phyloP scores from a whole-genome alignment of 2,888 invertebrate species.

The Amphipoea lucens region DNA sequence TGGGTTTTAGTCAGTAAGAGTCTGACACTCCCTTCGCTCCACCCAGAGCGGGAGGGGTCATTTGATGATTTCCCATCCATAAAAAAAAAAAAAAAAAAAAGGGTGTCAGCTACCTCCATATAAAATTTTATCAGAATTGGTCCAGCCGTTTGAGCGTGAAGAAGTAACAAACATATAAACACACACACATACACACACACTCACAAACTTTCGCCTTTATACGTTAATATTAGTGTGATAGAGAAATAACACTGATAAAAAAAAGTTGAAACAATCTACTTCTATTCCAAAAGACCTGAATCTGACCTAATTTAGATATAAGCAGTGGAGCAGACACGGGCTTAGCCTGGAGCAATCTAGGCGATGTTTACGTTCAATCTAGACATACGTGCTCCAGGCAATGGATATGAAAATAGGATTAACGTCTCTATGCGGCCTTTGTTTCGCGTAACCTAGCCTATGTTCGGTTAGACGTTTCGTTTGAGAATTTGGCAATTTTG shows the following conservation, averaged over 20 bases:
- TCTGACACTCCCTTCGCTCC: no score
- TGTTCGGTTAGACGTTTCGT: constrained; percentile 2
- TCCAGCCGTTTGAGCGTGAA: no score
- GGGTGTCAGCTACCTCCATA: no score
- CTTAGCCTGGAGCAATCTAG: constrained; percentile 67
- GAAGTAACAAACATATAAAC: no score
- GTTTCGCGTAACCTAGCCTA: constrained; percentile 33
- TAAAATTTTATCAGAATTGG: no score
- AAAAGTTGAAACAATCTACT: neutral
- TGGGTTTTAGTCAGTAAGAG: no score
- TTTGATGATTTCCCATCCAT: no score
- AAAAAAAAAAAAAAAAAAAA: no score
- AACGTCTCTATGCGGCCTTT: constrained; percentile 32
- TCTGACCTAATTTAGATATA: constrained; percentile 52
- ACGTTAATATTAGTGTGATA: no score
- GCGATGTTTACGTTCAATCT: constrained; percentile 72
- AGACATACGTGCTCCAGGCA: constrained; percentile 50
- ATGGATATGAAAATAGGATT: constrained; percentile 58
- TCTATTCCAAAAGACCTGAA: neutral
- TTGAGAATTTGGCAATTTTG: constrained; percentile 2
- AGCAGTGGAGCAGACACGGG: constrained; percentile 26
- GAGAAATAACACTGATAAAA: neutral
- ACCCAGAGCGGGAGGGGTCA: no score
- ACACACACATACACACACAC: no score
- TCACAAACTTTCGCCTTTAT: no score